Conservation (phyloP, 2,888 invertebrate genomes). For the Drosophila leonis region DNA sequence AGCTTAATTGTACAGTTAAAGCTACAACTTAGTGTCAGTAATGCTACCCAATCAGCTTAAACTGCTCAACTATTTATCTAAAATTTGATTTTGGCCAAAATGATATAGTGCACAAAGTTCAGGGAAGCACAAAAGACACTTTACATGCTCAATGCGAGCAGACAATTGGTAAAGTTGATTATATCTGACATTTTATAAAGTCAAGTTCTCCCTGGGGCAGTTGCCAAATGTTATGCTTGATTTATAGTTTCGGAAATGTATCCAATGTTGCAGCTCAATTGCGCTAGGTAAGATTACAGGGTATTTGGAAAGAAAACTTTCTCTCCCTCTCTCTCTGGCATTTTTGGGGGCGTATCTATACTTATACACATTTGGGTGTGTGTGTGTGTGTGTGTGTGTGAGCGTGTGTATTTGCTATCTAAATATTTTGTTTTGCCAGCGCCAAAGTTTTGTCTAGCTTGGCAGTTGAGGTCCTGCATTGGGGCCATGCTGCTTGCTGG, state of each 20-base stretch:
- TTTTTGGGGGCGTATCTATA: slow-evolving; percentile 26
- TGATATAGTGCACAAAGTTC: slow-evolving; percentile 26
- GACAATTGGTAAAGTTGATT: slow-evolving; percentile 27
- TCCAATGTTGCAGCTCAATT: slow-evolving; percentile 21
- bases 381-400: slow-evolving; percentile 22
- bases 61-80: not conserved
- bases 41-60: not conserved
- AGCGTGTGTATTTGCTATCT: slow-evolving; percentile 64
- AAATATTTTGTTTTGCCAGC: slow-evolving; percentile 75
- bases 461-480: slow-evolving; percentile 32
- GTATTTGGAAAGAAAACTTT: slow-evolving; percentile 46
- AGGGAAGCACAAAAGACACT: slow-evolving; percentile 7
- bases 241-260: slow-evolving; percentile 37
- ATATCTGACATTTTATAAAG: slow-evolving; percentile 20
- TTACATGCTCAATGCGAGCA: slow-evolving; percentile 13
- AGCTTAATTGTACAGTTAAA: not conserved
- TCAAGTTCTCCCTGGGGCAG: slow-evolving; percentile 13
- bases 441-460: slow-evolving; percentile 67
- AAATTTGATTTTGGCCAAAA: not conserved
- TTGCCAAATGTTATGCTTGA: slow-evolving; percentile 42
- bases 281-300: slow-evolving; percentile 45
- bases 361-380: not conserved
- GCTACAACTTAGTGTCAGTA: not conserved
- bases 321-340: slow-evolving; percentile 17
- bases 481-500: slow-evolving; percentile 30